A percentile compares a stretch with the other conserved stretches of the same genome.
phyloP scores from a whole-genome alignment of 2,113 vertebrate genomes.

The Brachionichthys hirsutus region DNA sequence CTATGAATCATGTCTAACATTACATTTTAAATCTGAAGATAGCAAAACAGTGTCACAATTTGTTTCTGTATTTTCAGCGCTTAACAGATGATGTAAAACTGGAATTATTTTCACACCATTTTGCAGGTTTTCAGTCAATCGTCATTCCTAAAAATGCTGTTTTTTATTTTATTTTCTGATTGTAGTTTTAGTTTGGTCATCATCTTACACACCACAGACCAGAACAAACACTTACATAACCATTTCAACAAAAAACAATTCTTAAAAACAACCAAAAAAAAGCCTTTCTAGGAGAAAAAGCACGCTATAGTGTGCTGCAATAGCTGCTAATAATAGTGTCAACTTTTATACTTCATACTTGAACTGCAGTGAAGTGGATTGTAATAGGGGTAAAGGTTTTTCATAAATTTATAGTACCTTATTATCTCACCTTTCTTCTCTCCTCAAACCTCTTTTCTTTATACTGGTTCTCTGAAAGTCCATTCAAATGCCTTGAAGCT shows the following conservation, averaged over 20 bases:
- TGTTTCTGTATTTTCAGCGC: too few relatives aligned
- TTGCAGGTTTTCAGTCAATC: not conserved
- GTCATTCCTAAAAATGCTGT: not conserved
- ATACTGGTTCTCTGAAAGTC: not conserved
- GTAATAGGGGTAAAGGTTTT: not conserved
- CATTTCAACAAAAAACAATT: constrained; percentile 2
- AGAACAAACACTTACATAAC: not conserved
- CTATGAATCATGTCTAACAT: too few relatives aligned
- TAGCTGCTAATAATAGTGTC: not conserved
- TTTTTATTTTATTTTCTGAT: not conserved
- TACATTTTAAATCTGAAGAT: too few relatives aligned
- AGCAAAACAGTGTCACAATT: too few relatives aligned
- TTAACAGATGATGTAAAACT: too few relatives aligned
- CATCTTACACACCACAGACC: not conserved
- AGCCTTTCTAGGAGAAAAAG: constrained; percentile 17
- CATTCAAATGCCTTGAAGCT: constrained; percentile 20
- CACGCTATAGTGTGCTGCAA: not conserved
- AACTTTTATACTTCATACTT: constrained; percentile 10
- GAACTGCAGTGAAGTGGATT: not conserved
- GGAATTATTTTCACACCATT: too few relatives aligned
- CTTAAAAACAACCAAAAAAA: constrained; percentile 49
- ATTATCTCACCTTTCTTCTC: not conserved
- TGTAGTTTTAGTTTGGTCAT: too few relatives aligned
- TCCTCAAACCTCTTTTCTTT: not conserved
- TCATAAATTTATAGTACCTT: constrained; percentile 42